These are phyloP conservation scores for Balaeniceps rex DNA, from an alignment of 2,113 vertebrate genomes.

Conservation along the genomic window DNA sequence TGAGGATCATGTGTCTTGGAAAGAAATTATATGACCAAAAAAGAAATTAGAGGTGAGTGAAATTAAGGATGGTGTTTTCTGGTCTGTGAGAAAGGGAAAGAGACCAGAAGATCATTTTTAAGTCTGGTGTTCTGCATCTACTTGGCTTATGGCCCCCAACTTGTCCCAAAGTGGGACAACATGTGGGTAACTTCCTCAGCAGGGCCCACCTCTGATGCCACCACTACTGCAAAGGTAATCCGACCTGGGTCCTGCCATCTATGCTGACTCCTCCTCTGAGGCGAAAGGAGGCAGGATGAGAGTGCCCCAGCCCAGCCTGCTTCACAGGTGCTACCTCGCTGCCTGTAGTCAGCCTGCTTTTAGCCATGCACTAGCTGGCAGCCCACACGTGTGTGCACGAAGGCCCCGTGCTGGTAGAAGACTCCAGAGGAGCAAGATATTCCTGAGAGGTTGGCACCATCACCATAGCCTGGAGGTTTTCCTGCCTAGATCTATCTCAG, in stretches of 20 bases:
- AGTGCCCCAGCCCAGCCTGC: neutral
- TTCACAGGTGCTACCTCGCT: neutral
- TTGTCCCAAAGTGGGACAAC: neutral
- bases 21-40: neutral
- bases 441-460: neutral
- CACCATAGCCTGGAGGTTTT: neutral
- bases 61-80: neutral
- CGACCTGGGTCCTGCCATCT: neutral
- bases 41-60: neutral
- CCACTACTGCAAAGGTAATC: neutral
- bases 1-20: neutral
- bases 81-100: neutral
- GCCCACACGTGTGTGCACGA: accelerated
- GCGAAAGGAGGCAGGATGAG: neutral
- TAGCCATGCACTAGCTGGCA: neutral
- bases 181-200: neutral
- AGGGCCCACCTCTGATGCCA: neutral
- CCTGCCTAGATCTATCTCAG: neutral
- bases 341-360: neutral
- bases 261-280: neutral
- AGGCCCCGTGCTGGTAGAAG: neutral
- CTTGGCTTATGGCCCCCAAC: neutral
- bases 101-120: neutral
- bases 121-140: neutral
- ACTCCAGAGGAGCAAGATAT: neutral